A percentile compares a stretch with the other conserved stretches of the same genome.
phyloP scores from a whole-genome alignment of 2,797 vertebrate species.

The Taeniopygia guttata region DNA sequence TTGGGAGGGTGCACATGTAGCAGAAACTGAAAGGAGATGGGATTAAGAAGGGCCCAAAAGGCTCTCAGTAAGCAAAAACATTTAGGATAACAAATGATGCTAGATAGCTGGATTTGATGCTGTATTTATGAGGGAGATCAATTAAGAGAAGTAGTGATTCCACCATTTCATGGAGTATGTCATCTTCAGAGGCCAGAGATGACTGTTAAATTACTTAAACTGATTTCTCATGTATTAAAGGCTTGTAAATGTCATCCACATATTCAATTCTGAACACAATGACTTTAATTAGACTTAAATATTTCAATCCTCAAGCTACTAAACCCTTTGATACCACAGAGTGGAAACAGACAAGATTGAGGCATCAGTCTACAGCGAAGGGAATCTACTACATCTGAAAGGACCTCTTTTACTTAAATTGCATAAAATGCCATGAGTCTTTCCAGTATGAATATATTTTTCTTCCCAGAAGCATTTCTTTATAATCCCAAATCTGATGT shows the following conservation, averaged over 20 bases:
- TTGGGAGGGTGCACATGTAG: background rate
- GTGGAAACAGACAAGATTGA: constrained; percentile 5
- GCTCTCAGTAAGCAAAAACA: background rate
- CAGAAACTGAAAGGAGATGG: background rate
- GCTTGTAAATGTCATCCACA: constrained; percentile 60
- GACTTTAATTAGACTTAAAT: constrained; percentile 57
- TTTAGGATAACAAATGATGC: background rate
- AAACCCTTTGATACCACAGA: constrained; percentile 3
- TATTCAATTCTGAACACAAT: constrained; percentile 39
- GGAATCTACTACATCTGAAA: background rate
- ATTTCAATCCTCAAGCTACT: constrained; percentile 38
- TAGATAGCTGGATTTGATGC: background rate
- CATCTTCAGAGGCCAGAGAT: constrained; percentile 48
- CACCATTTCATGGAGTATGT: constrained; percentile 16
- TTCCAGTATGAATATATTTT: background rate
- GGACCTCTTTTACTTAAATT: background rate
- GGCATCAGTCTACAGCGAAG: background rate
- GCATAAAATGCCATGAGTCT: background rate
- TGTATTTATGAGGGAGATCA: background rate
- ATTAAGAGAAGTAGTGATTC: constrained; percentile 37
- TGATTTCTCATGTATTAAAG: constrained; percentile 49
- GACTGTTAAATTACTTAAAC: constrained; percentile 51
- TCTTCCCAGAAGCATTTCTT: background rate
- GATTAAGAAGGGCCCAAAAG: background rate
- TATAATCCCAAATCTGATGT: background rate